phyloP scores from a whole-genome alignment of 2,113 vertebrate species.

The Peromyscus californicus region DNA sequence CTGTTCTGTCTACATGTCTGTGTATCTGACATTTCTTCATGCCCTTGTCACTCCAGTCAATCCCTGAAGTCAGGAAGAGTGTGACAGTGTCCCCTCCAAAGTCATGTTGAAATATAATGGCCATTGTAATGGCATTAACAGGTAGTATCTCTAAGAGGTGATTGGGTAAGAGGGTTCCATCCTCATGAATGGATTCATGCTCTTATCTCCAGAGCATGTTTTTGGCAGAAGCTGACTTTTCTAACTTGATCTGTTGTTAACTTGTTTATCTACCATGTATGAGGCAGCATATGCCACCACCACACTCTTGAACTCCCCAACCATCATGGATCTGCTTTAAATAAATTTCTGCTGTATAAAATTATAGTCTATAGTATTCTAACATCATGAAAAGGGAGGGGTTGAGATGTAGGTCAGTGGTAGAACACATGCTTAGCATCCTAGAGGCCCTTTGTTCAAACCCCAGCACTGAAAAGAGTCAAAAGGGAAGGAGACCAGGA shows the following conservation, averaged over 20 bases:
- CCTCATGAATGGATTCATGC: background rate
- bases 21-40: background rate
- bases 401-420: background rate
- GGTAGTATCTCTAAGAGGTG: background rate
- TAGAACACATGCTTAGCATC: background rate
- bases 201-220: background rate
- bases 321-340: background rate
- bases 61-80: background rate
- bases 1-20: background rate
- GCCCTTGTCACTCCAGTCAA: background rate
- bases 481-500: too few species aligned
- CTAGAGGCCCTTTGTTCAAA: background rate
- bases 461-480: too few species aligned
- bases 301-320: background rate
- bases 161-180: background rate
- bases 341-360: background rate
- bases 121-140: background rate
- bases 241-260: background rate
- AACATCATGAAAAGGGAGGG: background rate
- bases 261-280: background rate
- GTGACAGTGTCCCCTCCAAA: background rate
- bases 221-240: background rate
- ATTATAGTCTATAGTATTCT: background rate
- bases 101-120: background rate
- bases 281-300: background rate